Evolutionary conservation across 2,113 vertebrate genomes (phyloP), one percentile per base, ranked within the genome.

Genomic region (Leptodactylus fuscus): DNA sequence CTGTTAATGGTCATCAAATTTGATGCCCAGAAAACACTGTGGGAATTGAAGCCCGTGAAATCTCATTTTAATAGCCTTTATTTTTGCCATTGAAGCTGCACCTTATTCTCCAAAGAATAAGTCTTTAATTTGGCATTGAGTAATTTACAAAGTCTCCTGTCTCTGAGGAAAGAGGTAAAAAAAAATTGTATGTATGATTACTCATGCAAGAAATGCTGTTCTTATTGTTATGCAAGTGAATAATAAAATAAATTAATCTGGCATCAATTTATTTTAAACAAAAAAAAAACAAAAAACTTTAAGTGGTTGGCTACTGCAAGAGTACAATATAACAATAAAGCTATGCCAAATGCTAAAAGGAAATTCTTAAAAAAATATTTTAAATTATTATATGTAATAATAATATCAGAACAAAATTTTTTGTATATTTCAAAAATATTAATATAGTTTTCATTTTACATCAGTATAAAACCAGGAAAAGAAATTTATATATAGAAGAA

Each of bases 21-120:
- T 88, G 90, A 88, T 89, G 89, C 88, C 90, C 84, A 87, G 86
- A 91, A 90, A 92, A 91, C 89, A 88, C 92, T 91, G 89, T 95
- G 93, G 91, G 92, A 94, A 94, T 90, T 88, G 88, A 89, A 88
- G 86, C 79, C 93, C 93, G 91, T 94, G 93, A 94, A 95, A 94
- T 94, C 89, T 91, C 82, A 76, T 90, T 93, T 93, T 90, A 91
- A 87, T 81, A 86, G 90, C 91, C 89, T 92, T 93, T 91, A 88
- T 91, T 83, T 90, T 87, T 91, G 87, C 88, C 89, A 88, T 89
- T 71, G 0, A 89, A 88, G 89, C 88, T 78, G 88, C 88, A 86
- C 88, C 85, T 90, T 81, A 85, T 90, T 85, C 87, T 88, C 58
- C 76, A 90, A 91, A 88, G 79, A 82, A 87, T 82, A 87, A 91